These are phyloP conservation scores for Cydia strobilella DNA, from an alignment of 1,140 invertebrate genomes.

Conservation along the genomic window DNA sequence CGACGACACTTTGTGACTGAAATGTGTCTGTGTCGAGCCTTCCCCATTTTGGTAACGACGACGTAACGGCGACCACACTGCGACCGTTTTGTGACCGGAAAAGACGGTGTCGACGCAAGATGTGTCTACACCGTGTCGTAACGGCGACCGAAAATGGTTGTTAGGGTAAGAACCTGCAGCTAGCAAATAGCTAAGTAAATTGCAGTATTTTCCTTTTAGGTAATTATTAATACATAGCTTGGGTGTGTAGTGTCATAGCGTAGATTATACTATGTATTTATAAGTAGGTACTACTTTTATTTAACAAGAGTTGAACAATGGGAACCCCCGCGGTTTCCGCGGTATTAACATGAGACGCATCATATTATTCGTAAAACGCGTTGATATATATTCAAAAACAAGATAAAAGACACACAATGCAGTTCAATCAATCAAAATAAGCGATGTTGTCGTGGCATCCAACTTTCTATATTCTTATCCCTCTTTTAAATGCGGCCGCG, in stretches of 20 bases:
- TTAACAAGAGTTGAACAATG: not conserved
- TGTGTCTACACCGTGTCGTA: too few species aligned
- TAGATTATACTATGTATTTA: not conserved
- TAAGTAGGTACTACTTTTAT: not conserved
- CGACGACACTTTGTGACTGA: too few species aligned
- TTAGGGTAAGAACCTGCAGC: not conserved
- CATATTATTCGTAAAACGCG: not conserved
- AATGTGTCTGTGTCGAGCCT: too few species aligned
- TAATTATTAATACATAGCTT: not conserved
- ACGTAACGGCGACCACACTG: too few species aligned
- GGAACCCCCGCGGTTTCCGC: not conserved
- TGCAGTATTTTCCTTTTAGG: not conserved
- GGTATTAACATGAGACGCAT: not conserved
- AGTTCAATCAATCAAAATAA: conserved; percentile 19
- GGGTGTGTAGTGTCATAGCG: not conserved
- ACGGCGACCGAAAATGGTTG: too few species aligned
- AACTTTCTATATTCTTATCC: conserved; percentile 30
- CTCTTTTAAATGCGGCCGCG: conserved; percentile 37
- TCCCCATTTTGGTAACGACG: too few species aligned
- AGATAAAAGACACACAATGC: not conserved
- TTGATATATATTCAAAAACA: conserved; percentile 3
- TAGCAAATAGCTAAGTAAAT: not conserved
- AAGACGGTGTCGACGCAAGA: too few species aligned
- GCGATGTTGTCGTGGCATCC: conserved; percentile 16
- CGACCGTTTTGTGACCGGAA: too few species aligned